Conservation (phyloP, 1,140 invertebrate genomes). For the Plodia interpunctella region DNA sequence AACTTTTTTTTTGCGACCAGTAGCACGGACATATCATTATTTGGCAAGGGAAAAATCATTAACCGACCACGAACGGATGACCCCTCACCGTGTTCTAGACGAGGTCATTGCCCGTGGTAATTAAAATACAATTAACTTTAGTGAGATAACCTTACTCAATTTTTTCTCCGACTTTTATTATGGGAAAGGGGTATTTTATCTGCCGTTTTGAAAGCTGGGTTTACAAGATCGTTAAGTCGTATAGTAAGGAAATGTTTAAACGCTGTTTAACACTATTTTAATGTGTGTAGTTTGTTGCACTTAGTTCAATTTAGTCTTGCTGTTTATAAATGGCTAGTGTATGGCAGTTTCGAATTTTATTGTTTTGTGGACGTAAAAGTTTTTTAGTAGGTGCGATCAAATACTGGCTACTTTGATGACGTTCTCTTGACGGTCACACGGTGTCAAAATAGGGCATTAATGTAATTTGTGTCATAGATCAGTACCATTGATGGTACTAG, state of each 20-base stretch:
- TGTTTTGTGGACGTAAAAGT: no score
- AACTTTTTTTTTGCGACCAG: not conserved
- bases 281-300: no score
- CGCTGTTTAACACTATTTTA: not conserved
- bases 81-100: conserved; percentile 14
- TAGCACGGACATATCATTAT: conserved; percentile 9
- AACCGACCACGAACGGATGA: not conserved
- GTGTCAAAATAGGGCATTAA: no score
- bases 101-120: conserved; percentile 22
- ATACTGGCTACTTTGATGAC: no score
- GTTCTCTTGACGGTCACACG: no score
- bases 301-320: no score
- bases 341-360: no score
- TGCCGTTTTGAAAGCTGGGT: conserved; percentile 1
- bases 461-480: no score
- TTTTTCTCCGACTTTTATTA: conserved; percentile 4
- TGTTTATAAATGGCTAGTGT: no score
- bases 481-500: no score
- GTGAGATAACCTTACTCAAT: conserved; percentile 10
- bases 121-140: conserved; percentile 26
- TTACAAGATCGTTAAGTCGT: not conserved
- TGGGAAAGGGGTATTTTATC: not conserved
- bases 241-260: not conserved
- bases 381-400: no score
- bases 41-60: conserved; percentile 7